Conservation (phyloP, 2,113 vertebrate species). For the Pterocles orientalis region DNA sequence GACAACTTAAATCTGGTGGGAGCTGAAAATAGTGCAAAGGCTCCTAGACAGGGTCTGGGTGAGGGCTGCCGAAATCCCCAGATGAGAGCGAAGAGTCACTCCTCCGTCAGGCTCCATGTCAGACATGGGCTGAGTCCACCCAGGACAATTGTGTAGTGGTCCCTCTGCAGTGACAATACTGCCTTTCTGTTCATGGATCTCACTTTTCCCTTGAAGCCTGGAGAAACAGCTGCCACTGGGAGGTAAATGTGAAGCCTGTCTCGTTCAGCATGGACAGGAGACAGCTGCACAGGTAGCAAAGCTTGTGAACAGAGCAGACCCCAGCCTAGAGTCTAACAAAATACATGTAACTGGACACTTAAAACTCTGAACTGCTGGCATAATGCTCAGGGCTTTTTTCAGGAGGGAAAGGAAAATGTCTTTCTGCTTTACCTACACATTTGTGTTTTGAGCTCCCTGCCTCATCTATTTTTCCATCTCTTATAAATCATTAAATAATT, state of each 20-base stretch:
- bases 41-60: background rate
- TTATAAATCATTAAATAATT: background rate
- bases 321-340: background rate
- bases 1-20: background rate
- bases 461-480: background rate
- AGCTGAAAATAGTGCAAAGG: background rate
- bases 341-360: rapidly evolving
- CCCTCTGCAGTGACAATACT: background rate
- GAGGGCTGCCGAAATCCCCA: background rate
- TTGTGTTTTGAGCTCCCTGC: background rate
- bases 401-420: background rate
- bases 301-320: background rate
- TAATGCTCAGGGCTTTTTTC: background rate
- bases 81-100: background rate
- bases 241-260: background rate
- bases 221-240: background rate
- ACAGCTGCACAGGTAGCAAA: background rate
- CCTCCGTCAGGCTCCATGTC: background rate
- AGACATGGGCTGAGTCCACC: background rate
- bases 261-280: background rate
- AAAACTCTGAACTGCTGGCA: background rate
- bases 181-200: background rate
- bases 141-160: background rate
- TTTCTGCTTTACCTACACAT: background rate
- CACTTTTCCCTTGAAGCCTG: background rate